A percentile compares a stretch with the other conserved stretches of the same genome.
Evolutionary conservation across 2,888 invertebrate species (phyloP).

Genomic region (Apodemia zela): DNA sequence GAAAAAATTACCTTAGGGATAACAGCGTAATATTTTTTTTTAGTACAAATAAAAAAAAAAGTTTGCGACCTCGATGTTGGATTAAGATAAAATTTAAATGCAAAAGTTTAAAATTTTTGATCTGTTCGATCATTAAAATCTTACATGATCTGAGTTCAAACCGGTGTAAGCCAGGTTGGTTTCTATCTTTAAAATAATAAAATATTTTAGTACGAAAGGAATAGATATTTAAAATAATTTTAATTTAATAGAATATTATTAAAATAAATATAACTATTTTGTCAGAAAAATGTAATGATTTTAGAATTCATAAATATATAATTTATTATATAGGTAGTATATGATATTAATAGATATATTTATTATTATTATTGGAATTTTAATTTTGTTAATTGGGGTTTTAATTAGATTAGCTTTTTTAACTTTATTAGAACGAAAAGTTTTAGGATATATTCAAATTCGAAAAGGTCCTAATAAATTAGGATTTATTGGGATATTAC

Average conservation of each 20-base stretch:
- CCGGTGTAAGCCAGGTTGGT: slow-evolving; percentile 92
- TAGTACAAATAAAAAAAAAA: slow-evolving; percentile 86
- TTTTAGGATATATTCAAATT: slow-evolving; percentile 86
- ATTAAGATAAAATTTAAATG: slow-evolving; percentile 86
- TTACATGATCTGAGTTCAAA: slow-evolving; percentile 95
- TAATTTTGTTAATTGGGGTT: slow-evolving; percentile 80
- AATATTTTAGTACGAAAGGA: slow-evolving; percentile 91
- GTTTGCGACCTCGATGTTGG: slow-evolving; percentile 95
- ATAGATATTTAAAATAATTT: slow-evolving; percentile 80
- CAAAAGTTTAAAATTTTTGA: slow-evolving; percentile 84
- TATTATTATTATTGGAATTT: slow-evolving; percentile 61
- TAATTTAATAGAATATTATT: slow-evolving; percentile 52
- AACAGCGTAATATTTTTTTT: slow-evolving; percentile 90
- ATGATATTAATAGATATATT: slow-evolving; percentile 51
- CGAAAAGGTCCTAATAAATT: slow-evolving; percentile 79
- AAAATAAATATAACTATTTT: slow-evolving; percentile 70
- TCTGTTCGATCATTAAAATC: slow-evolving; percentile 91
- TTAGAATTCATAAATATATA: slow-evolving; percentile 84
- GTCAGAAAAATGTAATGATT: slow-evolving; percentile 85
- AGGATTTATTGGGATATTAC: slow-evolving; percentile 59
- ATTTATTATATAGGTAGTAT: slow-evolving; percentile 53
- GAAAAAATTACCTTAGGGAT: slow-evolving; percentile 90
- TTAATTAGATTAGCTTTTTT: slow-evolving; percentile 85
- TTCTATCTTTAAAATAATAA: slow-evolving; percentile 85
- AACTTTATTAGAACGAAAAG: slow-evolving; percentile 84